These are phyloP conservation scores for Scaptomyza pallida DNA, from an alignment of 1,140 invertebrate species.

Conservation along the genomic window DNA sequence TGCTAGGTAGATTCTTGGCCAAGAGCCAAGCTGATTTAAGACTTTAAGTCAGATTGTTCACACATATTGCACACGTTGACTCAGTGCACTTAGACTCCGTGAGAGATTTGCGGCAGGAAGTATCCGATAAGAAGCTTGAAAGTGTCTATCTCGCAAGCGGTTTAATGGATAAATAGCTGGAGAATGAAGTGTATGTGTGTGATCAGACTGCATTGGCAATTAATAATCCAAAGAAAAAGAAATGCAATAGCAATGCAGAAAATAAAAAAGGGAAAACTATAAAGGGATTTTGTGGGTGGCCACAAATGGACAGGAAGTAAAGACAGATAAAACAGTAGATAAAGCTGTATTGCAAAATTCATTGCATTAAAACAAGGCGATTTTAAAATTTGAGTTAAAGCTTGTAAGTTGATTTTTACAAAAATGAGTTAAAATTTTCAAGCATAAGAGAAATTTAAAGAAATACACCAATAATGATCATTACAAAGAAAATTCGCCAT, in stretches of 20 bases:
- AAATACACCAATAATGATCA: background rate
- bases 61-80: constrained; percentile 33
- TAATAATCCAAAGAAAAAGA: constrained; percentile 16
- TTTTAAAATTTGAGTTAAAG: too few species aligned
- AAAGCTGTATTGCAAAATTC: background rate
- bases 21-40: constrained; percentile 67
- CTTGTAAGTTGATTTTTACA: too few species aligned
- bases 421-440: background rate
- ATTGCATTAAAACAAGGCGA: too few species aligned
- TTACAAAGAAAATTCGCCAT: background rate
- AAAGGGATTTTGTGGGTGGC: constrained; percentile 2
- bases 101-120: constrained; percentile 71
- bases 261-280: background rate
- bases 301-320: constrained; percentile 3
- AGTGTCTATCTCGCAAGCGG: constrained; percentile 4
- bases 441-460: background rate
- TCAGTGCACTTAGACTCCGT: constrained; percentile 35
- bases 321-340: constrained; percentile 2
- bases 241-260: background rate
- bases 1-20: constrained; percentile 42
- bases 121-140: constrained; percentile 51
- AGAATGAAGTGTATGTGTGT: background rate
- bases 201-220: constrained; percentile 35
- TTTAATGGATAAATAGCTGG: constrained; percentile 11
- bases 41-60: constrained; percentile 50